Evolutionary conservation across 1,140 invertebrate genomes (phyloP), one percentile per base, ranked within the genome.

Genomic region (Drosophila nannoptera): DNA sequence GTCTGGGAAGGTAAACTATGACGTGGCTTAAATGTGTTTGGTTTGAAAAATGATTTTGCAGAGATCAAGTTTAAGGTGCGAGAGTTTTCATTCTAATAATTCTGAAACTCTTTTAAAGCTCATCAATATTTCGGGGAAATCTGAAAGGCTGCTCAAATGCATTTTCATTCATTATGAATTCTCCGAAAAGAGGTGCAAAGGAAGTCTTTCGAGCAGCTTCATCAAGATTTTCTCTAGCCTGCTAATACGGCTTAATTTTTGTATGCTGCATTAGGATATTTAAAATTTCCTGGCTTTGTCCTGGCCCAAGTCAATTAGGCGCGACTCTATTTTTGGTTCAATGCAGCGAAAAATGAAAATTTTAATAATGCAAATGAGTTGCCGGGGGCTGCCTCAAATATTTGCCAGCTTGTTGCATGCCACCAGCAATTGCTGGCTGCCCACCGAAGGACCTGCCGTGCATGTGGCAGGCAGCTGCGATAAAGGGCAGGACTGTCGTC

Each of bases 331-430:
- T 60, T 76, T 76, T 36, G 12, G 11, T 31, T 29, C 16, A 53
- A 12, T 58, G 69, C 55, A 67, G 58, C 56, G 43, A 45, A 58
- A 82, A 82, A 81, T 81, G 69, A 83, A 84, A 84, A 76, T 80
- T 74, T 84, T 74, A 84, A 83, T 84, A 83, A 86, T 83, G 76
- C 80, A 83, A 73, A 80, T 78, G 75, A 58, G 50, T 59, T 74
- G 63, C 66, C 65, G 55, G 16, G 36, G 63, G 63, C 62, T 42
- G 63, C 62, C 55, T 66, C 40, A 67, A 54, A 66, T 46, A 65
- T 56, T 69, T 65, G 40, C 66, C 73, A 45, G 78, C 63, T 68
- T 78, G 80, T 84, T 84, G 80, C 80, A 73, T 74, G 50, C 73
- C 36, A 35, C 50, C 48, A 56, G 33, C 8, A 58, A 16, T 82